phyloP scores from a whole-genome alignment of 2,888 invertebrate genomes.

The Polyploca ridens region DNA sequence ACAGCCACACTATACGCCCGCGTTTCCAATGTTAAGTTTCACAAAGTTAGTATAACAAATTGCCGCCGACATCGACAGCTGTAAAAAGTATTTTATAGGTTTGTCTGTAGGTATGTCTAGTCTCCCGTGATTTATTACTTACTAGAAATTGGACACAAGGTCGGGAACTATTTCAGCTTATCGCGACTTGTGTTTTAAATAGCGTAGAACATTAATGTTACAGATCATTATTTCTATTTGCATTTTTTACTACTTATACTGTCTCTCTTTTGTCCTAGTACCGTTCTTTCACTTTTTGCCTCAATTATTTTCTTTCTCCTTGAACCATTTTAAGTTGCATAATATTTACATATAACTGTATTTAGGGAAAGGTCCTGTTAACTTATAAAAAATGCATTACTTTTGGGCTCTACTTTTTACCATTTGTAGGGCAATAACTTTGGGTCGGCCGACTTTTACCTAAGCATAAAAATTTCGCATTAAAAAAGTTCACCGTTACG shows the following conservation, averaged over 20 bases:
- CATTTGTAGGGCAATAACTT: conserved; percentile 64
- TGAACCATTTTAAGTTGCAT: conserved; percentile 56
- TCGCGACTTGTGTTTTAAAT: conserved; percentile 14
- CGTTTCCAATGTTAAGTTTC: background rate
- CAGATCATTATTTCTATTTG: conserved; percentile 42
- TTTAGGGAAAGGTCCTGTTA: conserved; percentile 35
- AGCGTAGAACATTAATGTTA: conserved; percentile 6
- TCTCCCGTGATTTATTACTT: conserved; percentile 21
- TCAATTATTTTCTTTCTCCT: conserved; percentile 44
- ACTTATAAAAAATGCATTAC: conserved; percentile 57
- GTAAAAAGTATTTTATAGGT: conserved; percentile 16
- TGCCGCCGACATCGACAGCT: background rate
- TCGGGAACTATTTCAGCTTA: conserved; percentile 13
- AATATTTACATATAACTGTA: conserved; percentile 63
- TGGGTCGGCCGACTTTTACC: conserved; percentile 51
- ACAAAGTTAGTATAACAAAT: conserved; percentile 2
- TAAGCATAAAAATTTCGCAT: conserved; percentile 55
- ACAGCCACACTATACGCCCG: background rate
- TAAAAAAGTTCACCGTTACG: conserved; percentile 49
- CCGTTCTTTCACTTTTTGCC: conserved; percentile 56
- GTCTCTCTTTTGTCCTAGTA: conserved; percentile 40
- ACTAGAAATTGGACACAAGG: conserved; percentile 19
- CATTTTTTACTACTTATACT: conserved; percentile 47
- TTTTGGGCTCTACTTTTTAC: conserved; percentile 79
- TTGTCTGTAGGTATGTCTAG: conserved; percentile 17